These are phyloP conservation scores for Gryon sp. DNA, from an alignment of 1,140 invertebrate genomes.

Conservation along the genomic window DNA sequence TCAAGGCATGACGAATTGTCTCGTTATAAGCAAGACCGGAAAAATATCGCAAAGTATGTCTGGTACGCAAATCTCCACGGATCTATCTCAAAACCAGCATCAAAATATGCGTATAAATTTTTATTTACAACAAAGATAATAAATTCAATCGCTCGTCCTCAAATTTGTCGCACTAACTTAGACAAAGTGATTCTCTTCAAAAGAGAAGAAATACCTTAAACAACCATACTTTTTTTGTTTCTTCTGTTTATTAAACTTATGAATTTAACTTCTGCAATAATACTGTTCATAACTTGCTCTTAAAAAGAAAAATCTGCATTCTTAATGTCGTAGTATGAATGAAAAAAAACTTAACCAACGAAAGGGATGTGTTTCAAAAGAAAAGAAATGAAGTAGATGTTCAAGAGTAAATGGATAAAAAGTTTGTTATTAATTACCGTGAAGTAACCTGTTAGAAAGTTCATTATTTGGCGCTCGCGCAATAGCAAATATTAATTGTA, in stretches of 20 bases:
- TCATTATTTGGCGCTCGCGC: constrained; percentile 18
- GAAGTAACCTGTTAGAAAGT: neutral
- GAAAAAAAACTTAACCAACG: too few relatives aligned
- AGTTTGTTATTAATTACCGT: constrained; percentile 42
- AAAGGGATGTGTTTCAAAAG: constrained; percentile 1
- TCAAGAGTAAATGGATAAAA: constrained; percentile 17
- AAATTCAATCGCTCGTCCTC: constrained; percentile 10
- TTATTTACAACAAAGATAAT: constrained; percentile 17
- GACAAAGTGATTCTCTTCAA: constrained; percentile 6
- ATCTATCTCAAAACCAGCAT: neutral
- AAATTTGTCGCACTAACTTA: neutral
- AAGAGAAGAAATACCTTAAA: constrained; percentile 3
- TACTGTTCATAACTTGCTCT: too few relatives aligned
- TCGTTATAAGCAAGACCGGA: constrained; percentile 10
- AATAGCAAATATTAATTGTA: constrained; percentile 49
- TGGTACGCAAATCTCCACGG: constrained; percentile 11
- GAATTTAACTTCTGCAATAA: too few relatives aligned
- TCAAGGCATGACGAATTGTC: constrained; percentile 9
- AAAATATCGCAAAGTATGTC: constrained; percentile 12
- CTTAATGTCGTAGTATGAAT: too few relatives aligned
- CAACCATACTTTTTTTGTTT: constrained; percentile 9
- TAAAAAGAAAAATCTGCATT: too few relatives aligned
- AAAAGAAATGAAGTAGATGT: neutral
- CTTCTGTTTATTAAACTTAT: too few relatives aligned
- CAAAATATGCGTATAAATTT: neutral